These are phyloP conservation scores for Habrosyne pyritoides DNA, from an alignment of 2,888 invertebrate genomes.

Conservation along the genomic window DNA sequence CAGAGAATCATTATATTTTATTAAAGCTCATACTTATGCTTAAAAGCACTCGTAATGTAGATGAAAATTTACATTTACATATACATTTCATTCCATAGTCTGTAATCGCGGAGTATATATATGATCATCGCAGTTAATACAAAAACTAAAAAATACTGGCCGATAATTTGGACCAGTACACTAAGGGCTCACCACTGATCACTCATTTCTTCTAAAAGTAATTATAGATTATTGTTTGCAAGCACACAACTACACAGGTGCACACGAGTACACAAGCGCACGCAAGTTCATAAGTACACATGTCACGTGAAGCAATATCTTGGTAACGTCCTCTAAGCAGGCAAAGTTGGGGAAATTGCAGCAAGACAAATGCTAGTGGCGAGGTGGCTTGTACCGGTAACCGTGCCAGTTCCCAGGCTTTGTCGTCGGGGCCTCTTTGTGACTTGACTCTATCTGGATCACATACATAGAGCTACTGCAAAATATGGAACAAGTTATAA, in stretches of 20 bases:
- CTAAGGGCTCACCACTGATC: too few species aligned
- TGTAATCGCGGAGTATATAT: too few species aligned
- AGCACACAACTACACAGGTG: neutral
- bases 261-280: neutral
- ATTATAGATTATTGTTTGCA: neutral
- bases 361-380: constrained; percentile 44
- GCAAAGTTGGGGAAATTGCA: constrained; percentile 22
- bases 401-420: constrained; percentile 70
- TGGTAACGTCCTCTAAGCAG: constrained; percentile 2
- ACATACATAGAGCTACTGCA: constrained; percentile 46
- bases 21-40: too few species aligned
- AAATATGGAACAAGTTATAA: constrained; percentile 26
- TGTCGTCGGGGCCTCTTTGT: constrained; percentile 60
- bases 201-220: too few species aligned
- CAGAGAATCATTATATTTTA: too few species aligned
- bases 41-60: too few species aligned
- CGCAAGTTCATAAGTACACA: neutral
- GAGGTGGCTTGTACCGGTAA: constrained; percentile 53
- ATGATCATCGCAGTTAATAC: too few species aligned
- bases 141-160: too few species aligned
- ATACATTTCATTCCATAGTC: too few species aligned
- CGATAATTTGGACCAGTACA: too few species aligned
- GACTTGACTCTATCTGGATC: constrained; percentile 66
- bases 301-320: neutral
- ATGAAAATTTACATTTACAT: too few species aligned